Evolutionary conservation across 2,888 invertebrate species (phyloP), one percentile per base, ranked within the genome.

Genomic region (Hypolimnas misippus): DNA sequence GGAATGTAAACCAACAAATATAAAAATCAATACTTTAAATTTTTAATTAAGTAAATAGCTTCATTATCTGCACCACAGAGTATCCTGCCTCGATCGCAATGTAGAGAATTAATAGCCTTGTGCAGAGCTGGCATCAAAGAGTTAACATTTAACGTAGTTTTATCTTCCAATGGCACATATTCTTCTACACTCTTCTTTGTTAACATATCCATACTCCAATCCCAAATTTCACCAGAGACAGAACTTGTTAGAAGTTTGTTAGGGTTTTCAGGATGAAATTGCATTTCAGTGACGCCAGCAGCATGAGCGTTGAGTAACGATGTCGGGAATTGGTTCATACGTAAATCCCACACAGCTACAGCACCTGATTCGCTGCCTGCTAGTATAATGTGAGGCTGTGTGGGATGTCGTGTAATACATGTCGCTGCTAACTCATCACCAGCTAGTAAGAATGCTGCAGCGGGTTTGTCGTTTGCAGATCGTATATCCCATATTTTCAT

Each of bases 401-500:
- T 97, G 0, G 98, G 98, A 85, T 98, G 98, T 72, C 94, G 94
- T 16, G 95, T 93, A 51, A 98, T 92, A 77, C 96, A 95, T 1
- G 95, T 96, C 0, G 96, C 95, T 54, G 94, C 95, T 66, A 94
- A 93, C 87, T 94, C 94, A 68, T 96, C 96, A 0, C 95, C 96
- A 31, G 95, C 95, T 61, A 96, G 89, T 75, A 96, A 94, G 76
- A 97, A 96, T 40, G 95, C 94, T 44, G 94, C 93, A 0, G 93
- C 88, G 1, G 97, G 95, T 66, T 93, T 93, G 73, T 95, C 93
- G 2, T 90, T 87, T 10, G 92, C 83, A 31, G 93, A 93, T 67
- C 97, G 92, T 7, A 97, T 86, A 81, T 98, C 98, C 95, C 97
- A 98, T 63, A 97, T 94, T 82, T 98, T 97, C 93, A 98, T 95